Percentiles rank a stretch among this genome's conserved stretches.
phyloP scores from a whole-genome alignment of 2,113 vertebrate genomes.

The Prolemur simus region DNA sequence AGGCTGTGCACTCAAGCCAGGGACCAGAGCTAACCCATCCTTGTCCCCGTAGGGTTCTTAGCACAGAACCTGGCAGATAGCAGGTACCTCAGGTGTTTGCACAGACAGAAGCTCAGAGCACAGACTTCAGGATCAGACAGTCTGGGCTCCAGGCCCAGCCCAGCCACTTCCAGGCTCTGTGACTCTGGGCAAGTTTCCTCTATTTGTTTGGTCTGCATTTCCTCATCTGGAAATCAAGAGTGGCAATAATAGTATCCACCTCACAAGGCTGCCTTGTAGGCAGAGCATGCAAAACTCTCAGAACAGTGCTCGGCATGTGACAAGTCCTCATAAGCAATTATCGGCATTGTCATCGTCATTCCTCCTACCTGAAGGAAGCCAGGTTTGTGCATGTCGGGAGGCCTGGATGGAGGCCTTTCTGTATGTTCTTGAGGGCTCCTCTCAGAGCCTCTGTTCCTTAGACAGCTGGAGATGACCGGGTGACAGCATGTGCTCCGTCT shows the following conservation, averaged over 20 bases:
- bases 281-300: background rate
- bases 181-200: background rate
- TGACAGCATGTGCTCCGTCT: background rate
- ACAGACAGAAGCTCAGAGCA: background rate
- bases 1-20: background rate
- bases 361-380: background rate
- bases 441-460: background rate
- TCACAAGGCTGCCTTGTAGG: background rate
- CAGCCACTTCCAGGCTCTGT: background rate
- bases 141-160: background rate
- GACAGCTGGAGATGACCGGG: background rate
- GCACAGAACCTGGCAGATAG: background rate
- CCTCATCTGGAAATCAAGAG: background rate
- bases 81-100: background rate
- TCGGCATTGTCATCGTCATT: fast-evolving
- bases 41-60: background rate
- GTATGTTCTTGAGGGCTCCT: background rate
- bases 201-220: background rate
- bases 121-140: background rate
- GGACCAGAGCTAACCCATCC: background rate
- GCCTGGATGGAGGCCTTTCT: fast-evolving
- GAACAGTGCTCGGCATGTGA: fast-evolving
- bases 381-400: background rate
- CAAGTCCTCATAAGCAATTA: background rate
- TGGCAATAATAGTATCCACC: background rate